phyloP scores from a whole-genome alignment of 2,113 vertebrate species.

The Dicentrarchus labrax region DNA sequence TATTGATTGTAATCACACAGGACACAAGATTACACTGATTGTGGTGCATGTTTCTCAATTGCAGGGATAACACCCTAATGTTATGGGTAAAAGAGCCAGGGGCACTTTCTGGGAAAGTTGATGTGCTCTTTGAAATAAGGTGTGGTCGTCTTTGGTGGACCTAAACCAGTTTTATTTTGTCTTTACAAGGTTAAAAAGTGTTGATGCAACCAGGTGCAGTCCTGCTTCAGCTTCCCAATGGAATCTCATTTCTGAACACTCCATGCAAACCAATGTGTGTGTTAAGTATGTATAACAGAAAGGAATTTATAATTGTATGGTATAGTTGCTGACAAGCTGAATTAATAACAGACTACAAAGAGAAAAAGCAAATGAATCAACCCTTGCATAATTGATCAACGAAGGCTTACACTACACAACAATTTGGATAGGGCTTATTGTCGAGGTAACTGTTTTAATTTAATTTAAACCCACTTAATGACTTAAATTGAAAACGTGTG shows the following conservation, averaged over 20 bases:
- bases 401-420: not conserved
- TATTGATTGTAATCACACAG: constrained; percentile 46
- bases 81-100: not conserved
- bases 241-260: too few species aligned
- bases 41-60: constrained; percentile 1
- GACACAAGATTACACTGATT: constrained; percentile 21
- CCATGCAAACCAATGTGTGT: too few species aligned
- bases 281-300: not conserved
- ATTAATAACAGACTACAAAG: not conserved
- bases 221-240: too few species aligned
- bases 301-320: not conserved
- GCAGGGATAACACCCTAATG: not conserved
- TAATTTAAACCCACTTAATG: not conserved
- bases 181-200: too few species aligned
- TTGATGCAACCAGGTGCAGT: too few species aligned
- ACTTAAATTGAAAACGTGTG: not conserved
- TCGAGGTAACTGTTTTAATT: not conserved
- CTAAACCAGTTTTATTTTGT: not conserved
- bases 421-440: too few species aligned
- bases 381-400: not conserved
- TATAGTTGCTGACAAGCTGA: not conserved
- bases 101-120: constrained; percentile 3
- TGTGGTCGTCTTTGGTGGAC: not conserved
- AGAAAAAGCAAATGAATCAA: not conserved
- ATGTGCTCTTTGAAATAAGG: constrained; percentile 12